Conservation (phyloP, 2,113 vertebrate species). For the Himantopus leucocephalus region DNA sequence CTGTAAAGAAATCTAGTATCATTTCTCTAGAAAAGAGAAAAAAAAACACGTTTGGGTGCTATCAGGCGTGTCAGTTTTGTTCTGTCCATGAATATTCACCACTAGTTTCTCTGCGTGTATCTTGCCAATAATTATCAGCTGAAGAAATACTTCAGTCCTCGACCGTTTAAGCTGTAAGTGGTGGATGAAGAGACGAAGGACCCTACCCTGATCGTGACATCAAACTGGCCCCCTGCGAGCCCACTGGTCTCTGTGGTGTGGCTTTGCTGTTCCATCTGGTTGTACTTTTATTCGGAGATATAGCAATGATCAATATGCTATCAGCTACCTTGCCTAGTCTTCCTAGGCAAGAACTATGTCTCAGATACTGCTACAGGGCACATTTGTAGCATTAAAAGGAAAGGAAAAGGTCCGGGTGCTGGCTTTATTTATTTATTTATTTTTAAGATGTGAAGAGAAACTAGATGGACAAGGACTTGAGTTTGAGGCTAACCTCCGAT, state of each 20-base stretch:
- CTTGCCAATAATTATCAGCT: neutral
- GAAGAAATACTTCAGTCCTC: neutral
- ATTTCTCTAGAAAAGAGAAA: neutral
- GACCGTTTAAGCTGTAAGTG: neutral
- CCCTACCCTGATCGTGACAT: neutral
- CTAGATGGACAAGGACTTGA: neutral
- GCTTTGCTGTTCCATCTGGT: neutral
- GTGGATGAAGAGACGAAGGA: neutral
- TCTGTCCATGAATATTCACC: neutral
- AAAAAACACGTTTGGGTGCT: neutral
- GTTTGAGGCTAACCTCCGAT: neutral
- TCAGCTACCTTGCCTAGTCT: neutral
- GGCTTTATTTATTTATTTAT: neutral
- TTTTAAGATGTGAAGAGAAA: neutral
- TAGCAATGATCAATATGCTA: neutral
- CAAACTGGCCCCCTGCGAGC: neutral
- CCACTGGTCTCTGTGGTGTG: neutral
- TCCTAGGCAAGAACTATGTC: neutral
- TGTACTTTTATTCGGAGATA: neutral
- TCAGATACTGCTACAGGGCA: neutral
- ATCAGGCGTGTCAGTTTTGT: neutral
- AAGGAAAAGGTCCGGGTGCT: neutral
- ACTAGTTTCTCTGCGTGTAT: neutral
- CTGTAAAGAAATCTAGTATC: neutral
- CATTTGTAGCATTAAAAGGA: neutral